Base-by-base conservation (phyloP, 2,888 invertebrate species). In the Fragum fragum region DNA sequence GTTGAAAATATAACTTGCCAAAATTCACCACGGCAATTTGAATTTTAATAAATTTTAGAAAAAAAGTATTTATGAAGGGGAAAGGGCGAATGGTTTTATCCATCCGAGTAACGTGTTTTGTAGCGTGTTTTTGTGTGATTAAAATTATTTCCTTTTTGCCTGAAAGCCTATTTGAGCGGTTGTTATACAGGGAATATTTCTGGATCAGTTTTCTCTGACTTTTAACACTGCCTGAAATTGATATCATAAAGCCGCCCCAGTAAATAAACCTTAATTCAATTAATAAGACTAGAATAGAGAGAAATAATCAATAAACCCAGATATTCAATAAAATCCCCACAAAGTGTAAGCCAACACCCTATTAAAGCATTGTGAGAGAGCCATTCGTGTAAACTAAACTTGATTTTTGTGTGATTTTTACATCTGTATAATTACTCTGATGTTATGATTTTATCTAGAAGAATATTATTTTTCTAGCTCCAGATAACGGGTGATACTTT, bases 391-490 rank as follows among this genome's bases (percentile, higher is more conserved):
- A 61, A 57, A 29, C 53, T 32, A 69, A 82, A 72, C 79, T 57
- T 28, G 23, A 42, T 70, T 74, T 47, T 71, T 73, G 79, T 79
- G 79, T 74, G 76, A 83, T 63, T 76, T 81, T 82, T 79, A 79
- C 75, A 73, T 82, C 66, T 79, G 68, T 82, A 53, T 82, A 79
- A 82, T 82, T 82, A 63, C 61, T 32, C 55, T 18, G 32, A 36
- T 63, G 61, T 63, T 14, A 18, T 28, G 47, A 63, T 63, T 29
- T 16, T 39, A 66, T 57, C 47, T 18, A 47, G 47, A 47, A 47
- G 47, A 47, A 47, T 47, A 47, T 47, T 47, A 47, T 47, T 47
- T 47, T 47, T 14, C 47, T 47, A 47, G 47, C 47, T 47, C 47
- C 47, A 5, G 47, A 5, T 47, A 47, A 47, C 32, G 9, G n/a